Conservation (phyloP, 2,797 vertebrate genomes). For the Crypturellus tataupa region DNA sequence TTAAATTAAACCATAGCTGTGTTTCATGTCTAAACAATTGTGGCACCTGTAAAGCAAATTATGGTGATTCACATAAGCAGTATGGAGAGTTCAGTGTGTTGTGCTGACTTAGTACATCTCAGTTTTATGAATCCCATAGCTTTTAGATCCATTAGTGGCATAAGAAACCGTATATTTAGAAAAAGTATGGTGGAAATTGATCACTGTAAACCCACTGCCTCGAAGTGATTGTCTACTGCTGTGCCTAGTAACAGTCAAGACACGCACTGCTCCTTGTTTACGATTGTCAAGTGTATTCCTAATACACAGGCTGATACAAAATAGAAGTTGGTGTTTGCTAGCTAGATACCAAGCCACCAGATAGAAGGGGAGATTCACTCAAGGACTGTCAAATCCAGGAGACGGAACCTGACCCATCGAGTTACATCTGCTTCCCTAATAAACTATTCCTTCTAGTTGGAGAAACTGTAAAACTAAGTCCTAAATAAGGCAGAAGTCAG, state of each 20-base stretch:
- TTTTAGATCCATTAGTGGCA: not conserved
- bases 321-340: not conserved
- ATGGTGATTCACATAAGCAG: not conserved
- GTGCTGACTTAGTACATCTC: not conserved
- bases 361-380: not conserved
- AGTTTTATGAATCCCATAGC: not conserved
- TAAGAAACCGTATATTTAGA: not conserved
- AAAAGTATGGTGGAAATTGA: not conserved
- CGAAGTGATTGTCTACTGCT: not conserved
- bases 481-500: not conserved
- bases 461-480: not conserved
- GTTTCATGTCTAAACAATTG: not conserved
- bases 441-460: not conserved
- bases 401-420: not conserved
- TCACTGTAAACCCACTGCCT: not conserved
- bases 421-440: not conserved
- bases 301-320: not conserved
- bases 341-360: not conserved
- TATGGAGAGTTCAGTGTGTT: not conserved
- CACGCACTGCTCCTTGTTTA: not conserved
- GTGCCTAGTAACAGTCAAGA: not conserved
- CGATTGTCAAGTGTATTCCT: not conserved
- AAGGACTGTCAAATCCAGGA: not conserved
- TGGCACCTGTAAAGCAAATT: not conserved
- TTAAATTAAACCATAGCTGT: not conserved